These are phyloP conservation scores for Creontiades dilutus DNA, from an alignment of 2,888 invertebrate genomes.

Conservation along the genomic window DNA sequence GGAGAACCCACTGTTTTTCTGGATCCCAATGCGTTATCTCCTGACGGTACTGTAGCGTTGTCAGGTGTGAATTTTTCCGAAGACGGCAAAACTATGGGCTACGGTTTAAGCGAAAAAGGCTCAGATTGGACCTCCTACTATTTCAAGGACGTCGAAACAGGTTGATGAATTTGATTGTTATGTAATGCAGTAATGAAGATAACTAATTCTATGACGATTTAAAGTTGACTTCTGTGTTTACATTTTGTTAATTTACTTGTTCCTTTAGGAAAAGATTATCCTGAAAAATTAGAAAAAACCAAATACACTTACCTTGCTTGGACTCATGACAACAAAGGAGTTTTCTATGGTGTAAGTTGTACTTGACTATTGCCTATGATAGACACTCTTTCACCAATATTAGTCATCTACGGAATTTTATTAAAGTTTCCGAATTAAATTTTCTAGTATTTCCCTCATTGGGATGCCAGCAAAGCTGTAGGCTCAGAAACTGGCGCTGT, in stretches of 20 bases:
- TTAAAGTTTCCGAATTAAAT: not conserved
- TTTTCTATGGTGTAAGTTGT: constrained; percentile 93
- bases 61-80: constrained; percentile 90
- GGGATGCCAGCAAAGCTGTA: constrained; percentile 88
- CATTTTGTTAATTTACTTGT: not conserved
- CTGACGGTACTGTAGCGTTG: constrained; percentile 93
- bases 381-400: not conserved
- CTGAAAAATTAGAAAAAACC: constrained; percentile 93
- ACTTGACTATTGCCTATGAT: not conserved
- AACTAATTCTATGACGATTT: no score
- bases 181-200: not conserved
- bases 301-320: constrained; percentile 95
- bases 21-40: constrained; percentile 95
- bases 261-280: constrained; percentile 87
- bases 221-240: no score
- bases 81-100: constrained; percentile 93
- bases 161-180: constrained; percentile 78
- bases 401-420: not conserved
- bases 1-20: constrained; percentile 91
- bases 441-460: constrained; percentile 87
- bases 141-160: constrained; percentile 87
- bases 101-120: constrained; percentile 94
- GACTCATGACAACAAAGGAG: constrained; percentile 96
- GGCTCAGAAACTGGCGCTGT: constrained; percentile 94
- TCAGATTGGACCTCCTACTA: constrained; percentile 98